Percentiles rank a stretch among this genome's conserved stretches.
Evolutionary conservation across 2,113 vertebrate species (phyloP).

Genomic region (Chaetops frenatus): DNA sequence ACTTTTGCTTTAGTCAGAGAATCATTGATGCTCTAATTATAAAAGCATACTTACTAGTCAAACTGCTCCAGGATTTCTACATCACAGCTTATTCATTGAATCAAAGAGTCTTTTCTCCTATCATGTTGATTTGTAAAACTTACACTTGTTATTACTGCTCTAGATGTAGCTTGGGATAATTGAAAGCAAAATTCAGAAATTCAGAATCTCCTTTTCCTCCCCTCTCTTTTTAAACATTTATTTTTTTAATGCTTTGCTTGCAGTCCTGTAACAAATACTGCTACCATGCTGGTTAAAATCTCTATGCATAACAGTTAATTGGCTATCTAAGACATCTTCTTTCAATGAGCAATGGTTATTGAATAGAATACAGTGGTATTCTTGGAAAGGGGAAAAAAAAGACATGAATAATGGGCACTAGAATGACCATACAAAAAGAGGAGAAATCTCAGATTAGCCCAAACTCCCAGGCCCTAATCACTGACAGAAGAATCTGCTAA

Average conservation of each 20-base stretch:
- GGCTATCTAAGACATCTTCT: conserved; percentile 49
- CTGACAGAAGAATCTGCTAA: conserved; percentile 41
- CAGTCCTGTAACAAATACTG: conserved; percentile 40
- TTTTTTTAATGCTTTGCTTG: conserved; percentile 57
- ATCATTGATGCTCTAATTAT: conserved; percentile 30
- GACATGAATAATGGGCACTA: conserved; percentile 23
- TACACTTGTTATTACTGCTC: conserved; percentile 4
- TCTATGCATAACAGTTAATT: conserved; percentile 61
- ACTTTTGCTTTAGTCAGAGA: background rate
- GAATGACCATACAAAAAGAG: conserved; percentile 45
- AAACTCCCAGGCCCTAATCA: conserved; percentile 35
- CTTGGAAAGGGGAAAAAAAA: background rate
- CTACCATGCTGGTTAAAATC: conserved; percentile 57
- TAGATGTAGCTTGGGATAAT: conserved; percentile 34
- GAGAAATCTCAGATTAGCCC: conserved; percentile 42
- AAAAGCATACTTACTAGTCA: conserved; percentile 39
- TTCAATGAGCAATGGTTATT: conserved; percentile 39
- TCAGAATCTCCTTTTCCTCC: conserved; percentile 21
- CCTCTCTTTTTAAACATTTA: conserved; percentile 26
- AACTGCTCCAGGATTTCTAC: conserved; percentile 35
- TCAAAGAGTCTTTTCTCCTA: conserved; percentile 18
- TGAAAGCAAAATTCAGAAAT: conserved; percentile 55
- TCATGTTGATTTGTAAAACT: conserved; percentile 27
- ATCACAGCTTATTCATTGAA: conserved; percentile 45
- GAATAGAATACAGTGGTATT: conserved; percentile 52